phyloP scores from a whole-genome alignment of 2,888 invertebrate genomes.

The Tortrix viridana region DNA sequence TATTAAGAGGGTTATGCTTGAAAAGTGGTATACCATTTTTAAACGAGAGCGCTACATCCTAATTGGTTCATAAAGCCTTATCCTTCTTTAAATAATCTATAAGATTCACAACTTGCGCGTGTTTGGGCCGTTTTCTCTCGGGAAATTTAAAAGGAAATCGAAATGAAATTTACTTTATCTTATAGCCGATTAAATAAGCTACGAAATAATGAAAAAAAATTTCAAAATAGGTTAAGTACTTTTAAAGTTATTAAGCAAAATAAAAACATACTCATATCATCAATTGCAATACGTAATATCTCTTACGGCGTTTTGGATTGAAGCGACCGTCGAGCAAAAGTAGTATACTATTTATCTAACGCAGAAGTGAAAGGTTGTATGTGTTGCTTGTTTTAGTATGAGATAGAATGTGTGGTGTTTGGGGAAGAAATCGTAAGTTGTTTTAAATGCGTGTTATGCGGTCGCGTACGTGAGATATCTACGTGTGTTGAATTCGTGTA shows the following conservation, averaged over 20 bases:
- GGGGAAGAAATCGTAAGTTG: neutral
- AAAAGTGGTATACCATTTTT: constrained; percentile 54
- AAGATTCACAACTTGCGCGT: neutral
- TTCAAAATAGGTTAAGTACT: neutral
- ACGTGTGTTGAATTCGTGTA: neutral
- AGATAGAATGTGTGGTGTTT: neutral
- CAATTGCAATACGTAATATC: neutral
- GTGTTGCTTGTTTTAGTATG: constrained; percentile 27
- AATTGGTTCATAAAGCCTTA: neutral
- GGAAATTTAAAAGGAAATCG: neutral
- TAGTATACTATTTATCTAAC: constrained; percentile 53
- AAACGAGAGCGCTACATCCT: constrained; percentile 13
- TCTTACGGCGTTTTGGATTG: neutral
- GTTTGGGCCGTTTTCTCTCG: neutral
- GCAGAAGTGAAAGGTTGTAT: constrained; percentile 49
- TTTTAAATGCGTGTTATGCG: neutral
- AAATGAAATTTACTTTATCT: neutral
- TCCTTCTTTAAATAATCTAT: neutral
- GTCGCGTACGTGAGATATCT: neutral
- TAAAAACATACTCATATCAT: neutral
- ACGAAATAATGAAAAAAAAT: neutral
- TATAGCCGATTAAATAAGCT: neutral
- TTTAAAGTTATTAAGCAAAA: neutral
- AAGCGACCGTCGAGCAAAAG: constrained; percentile 26
- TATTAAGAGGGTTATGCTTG: constrained; percentile 11